Evolutionary conservation across 1,140 invertebrate species (phyloP).

Genomic region (Idris sp.): DNA sequence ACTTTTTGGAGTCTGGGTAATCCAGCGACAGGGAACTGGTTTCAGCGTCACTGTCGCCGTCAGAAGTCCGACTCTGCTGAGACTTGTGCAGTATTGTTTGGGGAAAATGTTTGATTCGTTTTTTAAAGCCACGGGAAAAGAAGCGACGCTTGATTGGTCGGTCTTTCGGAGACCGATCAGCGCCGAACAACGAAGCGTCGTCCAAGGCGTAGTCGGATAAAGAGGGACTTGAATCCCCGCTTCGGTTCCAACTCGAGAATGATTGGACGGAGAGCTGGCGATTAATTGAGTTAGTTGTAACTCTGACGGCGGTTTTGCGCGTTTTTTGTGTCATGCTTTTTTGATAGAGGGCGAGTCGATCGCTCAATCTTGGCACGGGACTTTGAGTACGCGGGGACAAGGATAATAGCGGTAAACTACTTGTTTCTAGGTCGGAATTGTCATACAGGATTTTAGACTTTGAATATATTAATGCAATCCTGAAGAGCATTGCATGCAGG

Average conservation of each 20-base stretch:
- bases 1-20: constrained; percentile 62
- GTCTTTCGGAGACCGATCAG: no score
- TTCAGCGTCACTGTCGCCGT: constrained; percentile 71
- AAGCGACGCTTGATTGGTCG: constrained; percentile 72
- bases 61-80: constrained; percentile 69
- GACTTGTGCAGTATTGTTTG: constrained; percentile 79
- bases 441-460: constrained; percentile 67
- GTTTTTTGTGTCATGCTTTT: no score
- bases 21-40: constrained; percentile 65
- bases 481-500: constrained; percentile 66
- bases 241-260: constrained; percentile 24
- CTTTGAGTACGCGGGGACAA: constrained; percentile 35
- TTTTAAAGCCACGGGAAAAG: constrained; percentile 79
- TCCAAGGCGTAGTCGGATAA: constrained; percentile 69
- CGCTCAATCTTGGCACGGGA: constrained; percentile 59
- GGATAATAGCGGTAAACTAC: no score
- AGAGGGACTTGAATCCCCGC: constrained; percentile 61
- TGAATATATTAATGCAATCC: constrained; percentile 68
- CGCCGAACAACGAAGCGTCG: constrained; percentile 54
- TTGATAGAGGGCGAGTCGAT: constrained; percentile 61
- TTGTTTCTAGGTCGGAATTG: constrained; percentile 68
- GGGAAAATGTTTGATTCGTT: constrained; percentile 78
- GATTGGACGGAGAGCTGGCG: constrained; percentile 55
- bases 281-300: constrained; percentile 35
- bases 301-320: constrained; percentile 41